Evolutionary conservation across 1,140 invertebrate genomes (phyloP).

Genomic region (Xylocopa sonorina): DNA sequence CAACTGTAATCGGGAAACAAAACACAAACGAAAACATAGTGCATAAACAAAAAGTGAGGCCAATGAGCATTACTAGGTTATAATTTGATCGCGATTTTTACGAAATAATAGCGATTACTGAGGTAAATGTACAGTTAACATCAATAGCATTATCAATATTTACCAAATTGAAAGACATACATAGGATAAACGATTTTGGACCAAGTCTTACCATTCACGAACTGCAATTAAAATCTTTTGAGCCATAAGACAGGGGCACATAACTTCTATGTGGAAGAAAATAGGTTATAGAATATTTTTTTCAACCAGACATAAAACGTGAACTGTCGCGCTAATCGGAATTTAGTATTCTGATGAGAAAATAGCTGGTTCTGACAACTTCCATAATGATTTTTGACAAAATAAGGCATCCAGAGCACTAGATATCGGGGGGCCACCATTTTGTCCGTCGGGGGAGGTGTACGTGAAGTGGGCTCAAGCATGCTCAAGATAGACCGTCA

Average conservation of each 20-base stretch:
- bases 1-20: slow-evolving; percentile 49
- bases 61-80: slow-evolving; percentile 72
- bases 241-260: slow-evolving; percentile 71
- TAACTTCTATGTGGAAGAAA: slow-evolving; percentile 61
- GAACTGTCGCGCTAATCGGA: slow-evolving; percentile 33
- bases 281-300: slow-evolving; percentile 74
- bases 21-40: slow-evolving; percentile 69
- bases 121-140: slow-evolving; percentile 23
- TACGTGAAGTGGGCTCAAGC: slow-evolving; percentile 81
- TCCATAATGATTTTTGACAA: slow-evolving; percentile 66
- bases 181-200: slow-evolving; percentile 17
- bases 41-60: slow-evolving; percentile 73
- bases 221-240: slow-evolving; percentile 74
- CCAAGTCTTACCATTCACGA: slow-evolving; percentile 57
- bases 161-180: background rate
- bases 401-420: slow-evolving; percentile 74
- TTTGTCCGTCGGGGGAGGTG: slow-evolving; percentile 84
- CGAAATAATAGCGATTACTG: slow-evolving; percentile 36
- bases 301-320: slow-evolving; percentile 33
- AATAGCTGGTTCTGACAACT: slow-evolving; percentile 34
- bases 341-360: slow-evolving; percentile 36
- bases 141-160: slow-evolving; percentile 32
- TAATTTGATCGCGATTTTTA: slow-evolving; percentile 69
- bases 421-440: slow-evolving; percentile 82
- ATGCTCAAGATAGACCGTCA: slow-evolving; percentile 80